Evolutionary conservation across 2,113 vertebrate genomes (phyloP).

Genomic region (Tetrax tetrax): DNA sequence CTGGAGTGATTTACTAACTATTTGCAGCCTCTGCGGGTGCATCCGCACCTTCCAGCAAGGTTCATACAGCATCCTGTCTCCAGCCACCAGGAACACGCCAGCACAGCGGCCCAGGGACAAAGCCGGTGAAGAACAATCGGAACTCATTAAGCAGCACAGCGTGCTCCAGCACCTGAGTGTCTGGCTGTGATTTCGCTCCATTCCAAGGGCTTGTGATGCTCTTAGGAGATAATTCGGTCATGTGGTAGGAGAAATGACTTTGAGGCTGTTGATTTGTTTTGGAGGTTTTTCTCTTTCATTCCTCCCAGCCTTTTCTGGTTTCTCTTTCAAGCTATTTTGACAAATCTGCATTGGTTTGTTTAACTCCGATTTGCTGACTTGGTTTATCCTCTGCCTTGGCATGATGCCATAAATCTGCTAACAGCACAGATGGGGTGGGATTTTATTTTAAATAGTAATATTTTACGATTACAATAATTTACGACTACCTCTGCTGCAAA

Average conservation of each 20-base stretch:
- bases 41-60: background rate
- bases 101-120: background rate
- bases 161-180: accelerated
- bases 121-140: background rate
- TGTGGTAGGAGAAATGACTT: background rate
- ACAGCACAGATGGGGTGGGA: background rate
- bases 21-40: background rate
- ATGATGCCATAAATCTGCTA: background rate
- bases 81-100: background rate
- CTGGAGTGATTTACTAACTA: background rate
- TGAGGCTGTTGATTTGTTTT: background rate
- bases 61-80: background rate
- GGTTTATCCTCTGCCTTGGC: background rate
- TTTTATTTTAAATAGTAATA: too few species aligned
- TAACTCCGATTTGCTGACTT: background rate
- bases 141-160: background rate
- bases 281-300: background rate
- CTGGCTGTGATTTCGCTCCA: background rate
- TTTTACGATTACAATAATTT: too few species aligned
- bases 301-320: background rate
- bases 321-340: background rate
- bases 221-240: background rate
- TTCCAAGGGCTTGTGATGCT: background rate
- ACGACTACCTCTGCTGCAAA: too few species aligned
- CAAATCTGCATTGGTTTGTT: background rate